Base-by-base conservation (phyloP, 2,888 invertebrate genomes). In the Synergus umbraculus region DNA sequence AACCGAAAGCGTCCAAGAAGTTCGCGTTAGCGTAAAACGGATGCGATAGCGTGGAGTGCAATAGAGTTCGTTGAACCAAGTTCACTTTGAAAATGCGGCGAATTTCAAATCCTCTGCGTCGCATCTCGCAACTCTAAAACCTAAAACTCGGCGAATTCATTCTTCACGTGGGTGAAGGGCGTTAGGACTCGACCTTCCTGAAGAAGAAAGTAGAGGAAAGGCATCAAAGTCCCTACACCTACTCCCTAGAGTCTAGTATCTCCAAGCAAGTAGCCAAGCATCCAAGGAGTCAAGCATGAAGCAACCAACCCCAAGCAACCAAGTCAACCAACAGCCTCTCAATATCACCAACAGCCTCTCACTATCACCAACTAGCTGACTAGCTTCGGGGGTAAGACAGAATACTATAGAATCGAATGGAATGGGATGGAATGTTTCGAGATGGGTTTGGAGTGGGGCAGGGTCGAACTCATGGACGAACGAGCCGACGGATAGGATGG, bases 401-500 rank as follows among this genome's bases (percentile, higher is more conserved):
- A 73, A 79, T 76, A 81, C 78, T 76, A 80, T 49, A 49, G 73
- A 79, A 64, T 29, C 0, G 64, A 49, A 73, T 73, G 49, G 83
- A 83, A 85, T 84, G 85, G 86, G 85, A 84, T 86, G 83, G 81
- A 85, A 86, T 82, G 81, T 85, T 85, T 88, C 82, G 85, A 83
- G 84, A 86, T 85, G 83, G 82, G 82, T 83, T 86, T 82, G 83
- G 85, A 88, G 85, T 88, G 87, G 88, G 89, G 88, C 88, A 91
- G 91, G 90, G 90, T 91, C 91, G 91, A 91, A 90, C 90, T 91
- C 91, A 91, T 90, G 90, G 92, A 91, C 90, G 91, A 91, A 90
- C 89, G 91, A 91, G 91, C 90, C 91, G 91, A 91, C 91, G 90
- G 90, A 91, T 92, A 92, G 92, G 91, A 91, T 88, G 90, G 89